Base-by-base conservation (phyloP, 2,797 vertebrate species). In the Sebastes cheni region DNA sequence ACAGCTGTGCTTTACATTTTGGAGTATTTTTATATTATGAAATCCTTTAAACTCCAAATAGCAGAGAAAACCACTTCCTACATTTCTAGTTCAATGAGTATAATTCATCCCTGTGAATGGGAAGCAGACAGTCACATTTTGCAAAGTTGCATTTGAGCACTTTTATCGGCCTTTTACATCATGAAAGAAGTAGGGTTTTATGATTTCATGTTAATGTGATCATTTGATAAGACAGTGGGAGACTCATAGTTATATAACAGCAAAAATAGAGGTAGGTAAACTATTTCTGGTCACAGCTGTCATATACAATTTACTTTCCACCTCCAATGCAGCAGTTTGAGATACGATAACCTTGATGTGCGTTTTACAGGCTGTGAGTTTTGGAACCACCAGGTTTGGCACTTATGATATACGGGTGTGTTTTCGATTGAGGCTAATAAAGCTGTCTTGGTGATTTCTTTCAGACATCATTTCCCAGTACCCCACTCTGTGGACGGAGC, bases 401-500 rank as follows among this genome's bases (percentile, higher is more conserved):
- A 81, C 72, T 16, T 18, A 82, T 83, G 55, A 84, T 67, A 68
- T 80, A 70, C 13, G 22, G 72, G 67, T 83, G 72, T 87, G 79
- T 82, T 88, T 83, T 88, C 46, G 39, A 90, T 77, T 87, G 70
- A 81, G 67, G 58, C 75, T 88, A 88, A 93, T 87, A 86, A 93
- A 91, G 76, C 79, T 86, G 80, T 86, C 71, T 72, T 36, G 60
- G 27, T 88, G 18, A 80, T 75, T 20, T 91, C 80, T 83, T 39
- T 78, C 90, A 99, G 98, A 99, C 91, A 96, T 98, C 30, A 97
- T 96, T 66, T 97, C 97, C 69, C 97, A 97, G 79, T 99, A 98
- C 81, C 98, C 98, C 22, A 98, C 97, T 0, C 96, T 99, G 67
- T 99, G 97, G 98, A 98, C 96, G 3, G 97, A 98, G 78, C 98